Conservation (phyloP, 2,888 invertebrate genomes). For the Leucophora obtusa region DNA sequence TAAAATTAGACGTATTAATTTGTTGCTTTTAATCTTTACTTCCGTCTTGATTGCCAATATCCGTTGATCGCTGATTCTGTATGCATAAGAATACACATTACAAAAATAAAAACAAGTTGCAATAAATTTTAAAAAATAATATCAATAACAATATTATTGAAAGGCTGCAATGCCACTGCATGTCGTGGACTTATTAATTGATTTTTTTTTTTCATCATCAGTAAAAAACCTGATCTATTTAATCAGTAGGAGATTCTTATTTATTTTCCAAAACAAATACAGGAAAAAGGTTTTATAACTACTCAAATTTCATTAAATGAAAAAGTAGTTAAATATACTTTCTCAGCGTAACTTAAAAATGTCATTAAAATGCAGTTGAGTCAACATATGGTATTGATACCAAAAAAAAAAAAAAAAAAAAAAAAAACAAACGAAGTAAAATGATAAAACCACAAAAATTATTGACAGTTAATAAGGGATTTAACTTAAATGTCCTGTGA, state of each 20-base stretch:
- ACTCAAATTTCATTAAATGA: not conserved
- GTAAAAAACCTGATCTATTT: not conserved
- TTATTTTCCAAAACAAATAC: not conserved
- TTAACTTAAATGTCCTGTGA: slow-evolving; percentile 14
- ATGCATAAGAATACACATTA: not conserved
- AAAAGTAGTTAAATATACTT: no score
- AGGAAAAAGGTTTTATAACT: not conserved
- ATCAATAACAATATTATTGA: slow-evolving; percentile 29
- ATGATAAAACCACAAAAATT: slow-evolving; percentile 47
- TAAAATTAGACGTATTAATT: slow-evolving; percentile 23
- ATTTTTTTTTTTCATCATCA: not conserved
- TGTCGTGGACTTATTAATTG: not conserved
- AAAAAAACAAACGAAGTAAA: slow-evolving; percentile 12
- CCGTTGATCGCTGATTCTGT: slow-evolving; percentile 13
- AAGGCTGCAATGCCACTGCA: slow-evolving; percentile 6
- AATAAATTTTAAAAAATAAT: slow-evolving; percentile 3
- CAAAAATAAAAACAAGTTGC: slow-evolving; percentile 11
- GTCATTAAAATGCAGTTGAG: not conserved
- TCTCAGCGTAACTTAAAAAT: not conserved
- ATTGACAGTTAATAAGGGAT: slow-evolving; percentile 25
- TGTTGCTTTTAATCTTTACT: slow-evolving; percentile 28
- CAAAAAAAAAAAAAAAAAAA: no score
- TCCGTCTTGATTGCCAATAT: slow-evolving; percentile 35
- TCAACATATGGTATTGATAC: not conserved
- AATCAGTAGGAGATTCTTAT: not conserved